Evolutionary conservation across 2,797 vertebrate genomes (phyloP).

Genomic region (Loris lydekkerianus): DNA sequence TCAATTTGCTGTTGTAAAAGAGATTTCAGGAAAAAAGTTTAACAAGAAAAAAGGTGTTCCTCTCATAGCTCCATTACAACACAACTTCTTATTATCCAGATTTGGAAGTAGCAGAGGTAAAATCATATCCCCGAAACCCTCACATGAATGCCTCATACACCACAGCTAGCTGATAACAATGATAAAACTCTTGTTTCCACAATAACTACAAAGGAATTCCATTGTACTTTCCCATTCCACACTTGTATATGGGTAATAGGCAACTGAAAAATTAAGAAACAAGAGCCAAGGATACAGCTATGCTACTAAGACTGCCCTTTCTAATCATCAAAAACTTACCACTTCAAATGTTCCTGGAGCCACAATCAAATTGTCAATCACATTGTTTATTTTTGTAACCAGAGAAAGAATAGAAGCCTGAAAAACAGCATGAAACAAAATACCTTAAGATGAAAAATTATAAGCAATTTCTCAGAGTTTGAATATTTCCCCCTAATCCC

Average conservation of each 20-base stretch:
- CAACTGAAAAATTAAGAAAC: conserved; percentile 34
- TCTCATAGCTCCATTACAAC: fast-evolving
- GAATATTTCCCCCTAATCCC: background rate
- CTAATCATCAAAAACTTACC: conserved; percentile 89
- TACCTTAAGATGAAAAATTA: background rate
- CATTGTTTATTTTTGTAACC: conserved; percentile 99
- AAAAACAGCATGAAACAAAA: conserved; percentile 63
- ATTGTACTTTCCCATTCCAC: conserved; percentile 2
- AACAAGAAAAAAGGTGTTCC: background rate
- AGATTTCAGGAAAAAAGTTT: background rate
- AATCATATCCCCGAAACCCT: background rate
- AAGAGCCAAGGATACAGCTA: background rate
- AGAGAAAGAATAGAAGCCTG: conserved; percentile 98
- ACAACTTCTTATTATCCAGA: background rate
- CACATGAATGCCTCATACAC: background rate
- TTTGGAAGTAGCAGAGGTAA: background rate
- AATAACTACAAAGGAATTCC: background rate
- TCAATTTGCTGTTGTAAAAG: conserved; percentile 95
- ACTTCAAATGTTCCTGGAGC: conserved; percentile 98
- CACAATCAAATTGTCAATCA: conserved; percentile 98
- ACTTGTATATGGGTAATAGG: background rate
- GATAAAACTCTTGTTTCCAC: background rate
- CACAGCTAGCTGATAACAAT: background rate
- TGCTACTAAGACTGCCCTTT: background rate
- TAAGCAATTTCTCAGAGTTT: background rate